Percentiles rank a stretch among this genome's conserved stretches.
phyloP scores from a whole-genome alignment of 2,888 invertebrate genomes.

The Melikaiella ostensackeni region DNA sequence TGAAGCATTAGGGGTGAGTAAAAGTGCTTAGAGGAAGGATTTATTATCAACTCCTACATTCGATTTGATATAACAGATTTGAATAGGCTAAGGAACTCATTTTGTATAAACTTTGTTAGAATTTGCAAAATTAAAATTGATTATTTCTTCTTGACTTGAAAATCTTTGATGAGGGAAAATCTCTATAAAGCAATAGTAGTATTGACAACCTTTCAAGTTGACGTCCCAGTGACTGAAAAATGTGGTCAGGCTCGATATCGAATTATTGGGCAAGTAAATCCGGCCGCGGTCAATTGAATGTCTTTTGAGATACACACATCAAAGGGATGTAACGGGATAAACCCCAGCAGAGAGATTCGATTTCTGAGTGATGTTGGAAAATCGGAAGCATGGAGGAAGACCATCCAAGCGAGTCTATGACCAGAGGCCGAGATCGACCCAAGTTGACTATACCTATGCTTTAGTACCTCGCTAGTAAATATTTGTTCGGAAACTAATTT shows the following conservation, averaged over 20 bases:
- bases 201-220: neutral
- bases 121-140: too few species aligned
- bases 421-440: neutral
- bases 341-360: conserved; percentile 25
- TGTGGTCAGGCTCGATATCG: neutral
- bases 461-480: conserved; percentile 17
- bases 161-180: neutral
- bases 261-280: conserved; percentile 9
- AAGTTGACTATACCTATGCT: conserved; percentile 1
- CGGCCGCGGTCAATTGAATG: neutral
- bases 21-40: too few species aligned
- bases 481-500: conserved; percentile 38
- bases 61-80: too few species aligned
- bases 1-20: too few species aligned
- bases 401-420: conserved; percentile 4
- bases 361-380: conserved; percentile 26
- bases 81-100: too few species aligned
- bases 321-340: conserved; percentile 27
- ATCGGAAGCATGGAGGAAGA: conserved; percentile 24
- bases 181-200: neutral
- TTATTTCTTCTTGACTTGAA: too few species aligned
- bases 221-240: neutral
- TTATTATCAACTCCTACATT: too few species aligned
- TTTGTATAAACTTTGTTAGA: too few species aligned
- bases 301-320: conserved; percentile 21